Base-by-base conservation (phyloP, 2,113 vertebrate species). In the Scytalopus superciliaris region DNA sequence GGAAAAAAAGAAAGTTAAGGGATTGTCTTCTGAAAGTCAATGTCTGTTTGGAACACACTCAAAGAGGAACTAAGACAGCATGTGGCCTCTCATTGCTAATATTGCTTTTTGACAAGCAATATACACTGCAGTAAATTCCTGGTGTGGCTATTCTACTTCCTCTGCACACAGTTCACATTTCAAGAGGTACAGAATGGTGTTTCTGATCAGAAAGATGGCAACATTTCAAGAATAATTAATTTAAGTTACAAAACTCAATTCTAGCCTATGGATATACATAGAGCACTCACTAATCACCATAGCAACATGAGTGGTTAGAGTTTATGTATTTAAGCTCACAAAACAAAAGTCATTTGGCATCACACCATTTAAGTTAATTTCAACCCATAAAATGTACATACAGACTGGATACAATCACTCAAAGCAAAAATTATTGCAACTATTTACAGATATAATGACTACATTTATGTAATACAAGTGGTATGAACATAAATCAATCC, bases 161-260 rank as follows among this genome's bases (percentile, higher is more conserved):
- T 74, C 37, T 66, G 37, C 35, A 47, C 15, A 39, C 47, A 93
- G 77, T 10, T n/a, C 75, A 37, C 28, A 47, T 92, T 66, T 94
- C 49, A 72, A 66, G 77, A 91, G 9, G 21, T 27, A 82, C 18
- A 59, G 37, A 78, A 67, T 16, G 6, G 23, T 30, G 28, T 15
- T 84, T 87, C 70, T 82, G 42, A 90, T 95, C 85, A 96, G 55
- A 78, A 92, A 87, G 39, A 85, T 74, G 68, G 83, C 77, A 84
- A 31, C 5, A 13, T 53, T 95, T 96, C 95, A 93, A 93, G 37
- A 84, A 55, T 40, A 94, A 89, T 79, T 90, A 77, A 94, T 30
- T 76, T 18, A 84, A 81, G 33, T 76, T 59, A 47, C 23, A 77
- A 33, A 87, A 62, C 25, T 67, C 63, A 86, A 80, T 83, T 31